Evolutionary conservation across 2,113 vertebrate species (phyloP), one percentile per base, ranked within the genome.

Genomic region (Chrysochloris asiatica): DNA sequence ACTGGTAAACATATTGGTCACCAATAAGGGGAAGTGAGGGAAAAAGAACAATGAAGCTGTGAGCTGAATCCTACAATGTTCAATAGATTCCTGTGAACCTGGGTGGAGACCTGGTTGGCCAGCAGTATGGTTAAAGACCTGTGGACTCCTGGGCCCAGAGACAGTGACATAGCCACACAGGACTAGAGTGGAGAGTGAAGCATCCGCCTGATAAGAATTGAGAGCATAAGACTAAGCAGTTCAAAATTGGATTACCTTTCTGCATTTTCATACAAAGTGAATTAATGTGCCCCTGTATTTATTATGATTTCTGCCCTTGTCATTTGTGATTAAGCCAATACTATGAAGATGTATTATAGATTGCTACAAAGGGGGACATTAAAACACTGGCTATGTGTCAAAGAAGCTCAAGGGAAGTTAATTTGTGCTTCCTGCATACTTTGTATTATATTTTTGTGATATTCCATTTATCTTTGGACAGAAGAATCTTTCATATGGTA

Each of bases 291-390:
- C 96, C 95, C 97, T 97, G 94, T 96, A 96, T 98, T 98, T 98
- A 98, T 98, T 98, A 97, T 97, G 96, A 97, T 98, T 98, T 97
- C 98, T 96, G 97, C 97, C 96, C 97, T 97, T 98, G 98, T 97
- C 98, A 97, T 97, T 98, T 2, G 87, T 22, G 95, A 98, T 98
- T 98, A 98, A 97, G 97, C 97, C 97, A 96, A 97, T 89, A 83
- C 95, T 97, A 94, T 98, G 98, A 98, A 98, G 97, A 98, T 96
- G 89, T 97, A 98, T 97, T 97, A 96, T 96, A 96, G 84, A 97
- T 93, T 19, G 16, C 95, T 89, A 94, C 93, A 98, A 98, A 97
- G 94, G 96, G 94, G 87, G 95, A 95, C 90, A 97, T 97, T 97
- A 96, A 97, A 96, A 95, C 87, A 95, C 52, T 79, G 45, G 95